These are phyloP conservation scores for Perca fluviatilis DNA, from an alignment of 2,113 vertebrate genomes.

Conservation along the genomic window DNA sequence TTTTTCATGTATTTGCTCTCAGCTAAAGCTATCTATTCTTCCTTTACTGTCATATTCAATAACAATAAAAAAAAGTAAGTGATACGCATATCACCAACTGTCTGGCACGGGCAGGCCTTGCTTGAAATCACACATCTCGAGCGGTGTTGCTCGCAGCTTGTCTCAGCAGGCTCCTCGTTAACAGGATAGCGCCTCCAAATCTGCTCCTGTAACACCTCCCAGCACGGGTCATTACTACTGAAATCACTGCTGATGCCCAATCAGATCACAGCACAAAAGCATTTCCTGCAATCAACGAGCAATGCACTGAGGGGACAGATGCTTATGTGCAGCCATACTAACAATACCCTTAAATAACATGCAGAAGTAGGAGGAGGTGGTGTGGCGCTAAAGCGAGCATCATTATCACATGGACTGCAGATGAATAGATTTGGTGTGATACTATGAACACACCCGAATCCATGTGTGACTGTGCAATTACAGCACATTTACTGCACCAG, in stretches of 20 bases:
- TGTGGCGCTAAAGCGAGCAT: conserved; percentile 43
- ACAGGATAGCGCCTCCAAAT: conserved; percentile 77
- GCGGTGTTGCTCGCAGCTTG: conserved; percentile 60
- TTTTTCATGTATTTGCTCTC: conserved; percentile 1
- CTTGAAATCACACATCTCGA: conserved; percentile 67
- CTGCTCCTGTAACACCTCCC: conserved; percentile 77
- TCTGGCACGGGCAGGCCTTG: conserved; percentile 55
- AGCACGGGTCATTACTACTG: conserved; percentile 60
- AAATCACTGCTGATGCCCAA: conserved; percentile 52
- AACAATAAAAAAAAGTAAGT: conserved; percentile 35
- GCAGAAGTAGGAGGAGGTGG: conserved; percentile 19
- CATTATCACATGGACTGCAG: conserved; percentile 76
- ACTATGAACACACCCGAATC: conserved; percentile 62
- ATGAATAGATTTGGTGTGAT: conserved; percentile 73
- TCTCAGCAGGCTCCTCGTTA: conserved; percentile 79
- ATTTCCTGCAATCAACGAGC: conserved; percentile 56
- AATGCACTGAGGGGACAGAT: conserved; percentile 14
- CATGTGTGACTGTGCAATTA: conserved; percentile 78
- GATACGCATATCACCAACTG: conserved; percentile 55
- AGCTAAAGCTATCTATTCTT: conserved; percentile 9
- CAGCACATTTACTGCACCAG: conserved; percentile 76
- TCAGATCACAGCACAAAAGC: conserved; percentile 45
- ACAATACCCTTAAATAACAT: conserved; percentile 56
- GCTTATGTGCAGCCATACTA: conserved; percentile 22
- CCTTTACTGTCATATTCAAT: conserved; percentile 42